These are phyloP conservation scores for Camelus bactrianus DNA, from an alignment of 2,113 vertebrate genomes.

Conservation along the genomic window DNA sequence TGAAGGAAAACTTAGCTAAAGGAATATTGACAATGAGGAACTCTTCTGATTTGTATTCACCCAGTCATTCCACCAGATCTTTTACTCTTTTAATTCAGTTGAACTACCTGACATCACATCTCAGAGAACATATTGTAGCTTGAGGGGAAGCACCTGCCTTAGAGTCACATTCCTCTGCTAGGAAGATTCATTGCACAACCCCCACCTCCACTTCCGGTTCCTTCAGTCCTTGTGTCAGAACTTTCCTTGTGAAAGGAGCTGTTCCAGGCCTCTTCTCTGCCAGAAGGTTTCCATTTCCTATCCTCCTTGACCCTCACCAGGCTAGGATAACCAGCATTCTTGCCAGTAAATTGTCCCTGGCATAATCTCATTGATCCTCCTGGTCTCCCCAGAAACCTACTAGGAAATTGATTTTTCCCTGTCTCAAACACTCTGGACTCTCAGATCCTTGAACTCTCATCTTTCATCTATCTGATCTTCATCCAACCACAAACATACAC, in stretches of 20 bases:
- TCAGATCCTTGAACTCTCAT: not conserved
- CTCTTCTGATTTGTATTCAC: not conserved
- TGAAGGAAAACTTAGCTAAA: not conserved
- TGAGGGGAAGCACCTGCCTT: rapidly evolving
- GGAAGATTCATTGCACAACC: not conserved
- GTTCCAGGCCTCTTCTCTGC: not conserved
- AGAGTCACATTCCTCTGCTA: not conserved
- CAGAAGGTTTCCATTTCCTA: not conserved
- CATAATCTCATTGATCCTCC: not conserved
- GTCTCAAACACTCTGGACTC: not conserved
- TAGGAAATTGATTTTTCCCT: not conserved
- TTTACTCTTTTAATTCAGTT: not conserved
- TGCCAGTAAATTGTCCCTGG: not conserved
- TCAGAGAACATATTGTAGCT: not conserved
- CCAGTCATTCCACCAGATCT: not conserved
- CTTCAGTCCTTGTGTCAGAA: not conserved
- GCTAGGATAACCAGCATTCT: not conserved
- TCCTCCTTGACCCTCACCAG: not conserved
- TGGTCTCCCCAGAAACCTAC: rapidly evolving
- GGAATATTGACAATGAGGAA: not conserved
- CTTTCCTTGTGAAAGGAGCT: not conserved
- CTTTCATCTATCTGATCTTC: not conserved
- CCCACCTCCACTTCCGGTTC: rapidly evolving
- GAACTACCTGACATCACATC: not conserved
- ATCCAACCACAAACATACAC: not conserved